phyloP scores from a whole-genome alignment of 2,797 vertebrate species.

The Centropyge bicolor region DNA sequence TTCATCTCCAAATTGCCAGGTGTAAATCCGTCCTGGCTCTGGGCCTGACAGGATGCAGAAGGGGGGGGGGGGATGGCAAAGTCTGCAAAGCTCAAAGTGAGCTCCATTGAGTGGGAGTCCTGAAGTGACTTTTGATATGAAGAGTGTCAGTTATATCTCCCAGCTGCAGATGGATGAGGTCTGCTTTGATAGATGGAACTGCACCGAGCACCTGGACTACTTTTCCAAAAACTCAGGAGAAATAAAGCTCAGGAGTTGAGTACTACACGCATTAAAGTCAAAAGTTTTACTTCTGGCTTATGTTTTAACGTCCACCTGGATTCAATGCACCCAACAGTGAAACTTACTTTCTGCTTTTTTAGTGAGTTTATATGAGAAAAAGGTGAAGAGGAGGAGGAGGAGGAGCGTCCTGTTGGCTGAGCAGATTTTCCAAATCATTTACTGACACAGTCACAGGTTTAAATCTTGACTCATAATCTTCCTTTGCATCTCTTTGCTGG shows the following conservation, averaged over 20 bases:
- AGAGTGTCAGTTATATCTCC: slow-evolving; percentile 79
- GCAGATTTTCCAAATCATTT: slow-evolving; percentile 31
- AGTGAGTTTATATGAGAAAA: slow-evolving; percentile 33
- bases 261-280: slow-evolving; percentile 65
- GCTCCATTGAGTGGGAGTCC: slow-evolving; percentile 69
- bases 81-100: slow-evolving; percentile 69
- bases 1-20: slow-evolving; percentile 78
- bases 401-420: not conserved
- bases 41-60: slow-evolving; percentile 71
- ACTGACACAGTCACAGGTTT: slow-evolving; percentile 32
- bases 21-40: slow-evolving; percentile 79
- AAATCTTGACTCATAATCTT: slow-evolving; percentile 31
- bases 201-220: slow-evolving; percentile 61
- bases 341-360: slow-evolving; percentile 44
- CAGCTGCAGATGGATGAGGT: slow-evolving; percentile 73
- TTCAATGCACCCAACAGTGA: slow-evolving; percentile 39
- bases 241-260: slow-evolving; percentile 63
- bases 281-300: slow-evolving; percentile 74
- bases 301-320: slow-evolving; percentile 71
- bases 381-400: slow-evolving; percentile 26
- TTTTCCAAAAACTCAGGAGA: slow-evolving; percentile 58
- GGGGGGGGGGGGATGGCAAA: slow-evolving; percentile 45
- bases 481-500: slow-evolving; percentile 17
- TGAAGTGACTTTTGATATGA: slow-evolving; percentile 74
- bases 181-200: slow-evolving; percentile 71